Conservation (phyloP, 2,113 vertebrate species). For the Sardina pilchardus region DNA sequence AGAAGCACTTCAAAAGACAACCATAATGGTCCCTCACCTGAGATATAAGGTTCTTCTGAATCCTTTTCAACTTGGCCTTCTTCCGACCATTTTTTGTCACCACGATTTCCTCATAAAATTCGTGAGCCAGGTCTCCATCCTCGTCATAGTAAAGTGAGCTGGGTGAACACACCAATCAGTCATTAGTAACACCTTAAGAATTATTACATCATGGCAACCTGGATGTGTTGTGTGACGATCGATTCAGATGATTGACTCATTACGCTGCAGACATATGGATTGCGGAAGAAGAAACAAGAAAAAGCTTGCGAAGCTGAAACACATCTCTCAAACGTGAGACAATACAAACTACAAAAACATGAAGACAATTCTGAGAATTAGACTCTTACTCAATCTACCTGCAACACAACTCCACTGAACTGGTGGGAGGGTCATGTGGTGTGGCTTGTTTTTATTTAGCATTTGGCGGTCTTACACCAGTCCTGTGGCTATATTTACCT, state of each 20-base stretch:
- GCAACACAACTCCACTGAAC: background rate
- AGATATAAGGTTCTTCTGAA: conserved; percentile 96
- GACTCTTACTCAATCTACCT: background rate
- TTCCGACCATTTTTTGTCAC: conserved; percentile 95
- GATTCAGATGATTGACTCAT: no score
- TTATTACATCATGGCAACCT: no score
- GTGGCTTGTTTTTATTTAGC: background rate
- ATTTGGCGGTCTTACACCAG: background rate
- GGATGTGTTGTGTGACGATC: no score
- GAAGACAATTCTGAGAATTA: background rate
- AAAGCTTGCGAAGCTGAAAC: background rate
- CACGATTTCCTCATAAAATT: conserved; percentile 97
- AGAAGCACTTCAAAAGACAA: background rate
- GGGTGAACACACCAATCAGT: conserved; percentile 24
- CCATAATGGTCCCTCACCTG: conserved; percentile 76
- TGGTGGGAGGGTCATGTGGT: background rate
- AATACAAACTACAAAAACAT: background rate
- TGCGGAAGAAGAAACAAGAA: no score
- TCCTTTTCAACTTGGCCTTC: conserved; percentile 92
- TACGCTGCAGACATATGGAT: no score
- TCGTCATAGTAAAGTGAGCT: conserved; percentile 97
- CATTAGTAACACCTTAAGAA: background rate
- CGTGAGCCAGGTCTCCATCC: conserved; percentile 95
- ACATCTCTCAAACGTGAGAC: background rate
- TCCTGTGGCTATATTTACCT: conserved; percentile 72